Evolutionary conservation across 2,888 invertebrate species (phyloP).

Genomic region (Augochlorella aurata): DNA sequence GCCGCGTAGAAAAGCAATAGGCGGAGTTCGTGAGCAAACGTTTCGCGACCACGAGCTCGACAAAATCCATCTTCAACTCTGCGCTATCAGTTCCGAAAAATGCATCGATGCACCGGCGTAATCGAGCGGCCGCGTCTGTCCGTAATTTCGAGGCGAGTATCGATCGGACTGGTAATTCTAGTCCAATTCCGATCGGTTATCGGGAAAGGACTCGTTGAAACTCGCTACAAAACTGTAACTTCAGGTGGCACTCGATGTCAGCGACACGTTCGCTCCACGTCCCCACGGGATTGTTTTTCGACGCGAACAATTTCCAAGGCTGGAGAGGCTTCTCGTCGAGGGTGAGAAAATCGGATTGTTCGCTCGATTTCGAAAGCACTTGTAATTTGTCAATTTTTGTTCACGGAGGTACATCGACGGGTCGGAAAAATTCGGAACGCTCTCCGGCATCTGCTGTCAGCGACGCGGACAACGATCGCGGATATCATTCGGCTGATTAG

Average conservation of each 20-base stretch:
- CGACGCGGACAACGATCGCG: neutral
- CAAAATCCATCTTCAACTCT: neutral
- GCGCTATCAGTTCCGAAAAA: neutral
- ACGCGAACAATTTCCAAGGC: neutral
- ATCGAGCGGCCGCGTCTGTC: neutral
- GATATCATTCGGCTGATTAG: neutral
- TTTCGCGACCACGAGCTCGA: neutral
- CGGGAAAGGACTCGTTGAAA: neutral
- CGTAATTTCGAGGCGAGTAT: neutral
- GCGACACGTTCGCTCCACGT: neutral
- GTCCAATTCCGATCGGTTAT: neutral
- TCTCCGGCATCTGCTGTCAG: neutral
- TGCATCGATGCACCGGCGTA: neutral
- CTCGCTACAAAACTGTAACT: conserved; percentile 4
- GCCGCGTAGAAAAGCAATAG: neutral
- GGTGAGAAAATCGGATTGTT: neutral
- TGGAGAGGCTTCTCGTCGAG: neutral
- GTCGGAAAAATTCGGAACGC: neutral
- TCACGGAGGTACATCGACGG: neutral
- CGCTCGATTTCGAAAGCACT: neutral
- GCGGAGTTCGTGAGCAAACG: neutral
- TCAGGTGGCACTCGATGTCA: neutral
- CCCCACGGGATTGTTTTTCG: neutral
- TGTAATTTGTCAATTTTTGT: neutral
- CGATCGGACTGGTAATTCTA: conserved; percentile 17